Percentiles rank a stretch among this genome's conserved stretches.
Conservation (phyloP, 2,113 vertebrate species). For the Micromys minutus region DNA sequence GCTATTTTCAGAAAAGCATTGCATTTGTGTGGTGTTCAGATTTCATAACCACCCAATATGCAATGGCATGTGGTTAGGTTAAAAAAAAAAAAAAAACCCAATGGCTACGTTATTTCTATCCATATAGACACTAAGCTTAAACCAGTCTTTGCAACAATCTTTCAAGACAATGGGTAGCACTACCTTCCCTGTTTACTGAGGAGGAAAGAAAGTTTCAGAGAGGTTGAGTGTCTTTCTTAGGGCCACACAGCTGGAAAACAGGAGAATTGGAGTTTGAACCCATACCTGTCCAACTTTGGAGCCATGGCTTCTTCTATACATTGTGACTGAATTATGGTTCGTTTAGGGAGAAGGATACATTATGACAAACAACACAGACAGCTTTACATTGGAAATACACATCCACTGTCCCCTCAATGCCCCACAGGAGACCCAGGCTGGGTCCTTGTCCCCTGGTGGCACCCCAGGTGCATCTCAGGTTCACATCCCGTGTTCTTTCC, state of each 20-base stretch:
- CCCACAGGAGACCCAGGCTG: neutral
- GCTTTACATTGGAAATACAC: neutral
- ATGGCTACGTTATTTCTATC: neutral
- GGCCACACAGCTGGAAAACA: neutral
- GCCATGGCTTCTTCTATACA: neutral
- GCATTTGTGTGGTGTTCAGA: too few species aligned
- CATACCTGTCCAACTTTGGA: neutral
- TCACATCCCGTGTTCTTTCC: fast-evolving
- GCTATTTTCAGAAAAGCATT: neutral
- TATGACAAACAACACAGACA: neutral
- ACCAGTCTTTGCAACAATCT: neutral
- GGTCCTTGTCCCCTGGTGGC: fast-evolving
- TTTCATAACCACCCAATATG: neutral
- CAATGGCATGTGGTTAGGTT: neutral
- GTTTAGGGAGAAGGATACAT: too few species aligned
- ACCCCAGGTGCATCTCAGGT: neutral
- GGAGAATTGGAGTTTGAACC: neutral
- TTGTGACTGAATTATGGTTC: neutral
- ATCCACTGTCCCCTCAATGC: neutral
- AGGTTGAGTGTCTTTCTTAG: neutral
- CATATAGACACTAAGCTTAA: neutral
- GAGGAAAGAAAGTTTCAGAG: conserved; percentile 17
- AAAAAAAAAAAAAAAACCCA: neutral
- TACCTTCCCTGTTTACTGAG: neutral
- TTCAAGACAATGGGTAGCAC: neutral